Percentiles rank a stretch among this genome's conserved stretches.
Evolutionary conservation across 2,797 vertebrate genomes (phyloP).

Genomic region (Myotis planiceps): DNA sequence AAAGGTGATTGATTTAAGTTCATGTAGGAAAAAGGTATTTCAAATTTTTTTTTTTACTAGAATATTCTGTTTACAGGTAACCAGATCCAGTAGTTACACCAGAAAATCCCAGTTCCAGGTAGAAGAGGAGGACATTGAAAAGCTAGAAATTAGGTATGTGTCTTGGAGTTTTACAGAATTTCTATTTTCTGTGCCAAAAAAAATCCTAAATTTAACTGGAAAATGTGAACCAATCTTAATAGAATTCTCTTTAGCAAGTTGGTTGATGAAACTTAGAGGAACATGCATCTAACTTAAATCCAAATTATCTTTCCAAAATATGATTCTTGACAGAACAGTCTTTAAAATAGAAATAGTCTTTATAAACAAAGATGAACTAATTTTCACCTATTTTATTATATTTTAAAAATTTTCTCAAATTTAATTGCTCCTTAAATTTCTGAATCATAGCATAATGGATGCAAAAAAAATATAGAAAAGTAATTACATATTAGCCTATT

Average conservation of each 20-base stretch:
- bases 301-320: slow-evolving; percentile 34
- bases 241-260: slow-evolving; percentile 38
- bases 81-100: slow-evolving; percentile 96
- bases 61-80: slow-evolving; percentile 89
- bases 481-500: slow-evolving; percentile 82
- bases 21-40: not conserved
- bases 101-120: slow-evolving; percentile 97
- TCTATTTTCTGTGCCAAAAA: slow-evolving; percentile 30
- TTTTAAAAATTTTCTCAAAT: slow-evolving; percentile 32
- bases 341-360: not conserved
- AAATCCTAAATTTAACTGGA: slow-evolving; percentile 37
- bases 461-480: slow-evolving; percentile 73
- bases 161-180: slow-evolving; percentile 33
- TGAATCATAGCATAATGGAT: slow-evolving; percentile 74
- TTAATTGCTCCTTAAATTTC: slow-evolving; percentile 63
- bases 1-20: not conserved
- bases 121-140: slow-evolving; percentile 99
- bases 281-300: slow-evolving; percentile 48
- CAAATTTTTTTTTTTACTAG: slow-evolving; percentile 28
- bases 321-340: slow-evolving; percentile 28
- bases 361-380: slow-evolving; percentile 17
- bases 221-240: not conserved
- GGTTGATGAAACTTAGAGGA: slow-evolving; percentile 37
- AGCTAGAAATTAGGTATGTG: slow-evolving; percentile 96
- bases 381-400: slow-evolving; percentile 35